These are phyloP conservation scores for Hydrolagus colliei DNA, from an alignment of 2,797 vertebrate species.

Conservation along the genomic window DNA sequence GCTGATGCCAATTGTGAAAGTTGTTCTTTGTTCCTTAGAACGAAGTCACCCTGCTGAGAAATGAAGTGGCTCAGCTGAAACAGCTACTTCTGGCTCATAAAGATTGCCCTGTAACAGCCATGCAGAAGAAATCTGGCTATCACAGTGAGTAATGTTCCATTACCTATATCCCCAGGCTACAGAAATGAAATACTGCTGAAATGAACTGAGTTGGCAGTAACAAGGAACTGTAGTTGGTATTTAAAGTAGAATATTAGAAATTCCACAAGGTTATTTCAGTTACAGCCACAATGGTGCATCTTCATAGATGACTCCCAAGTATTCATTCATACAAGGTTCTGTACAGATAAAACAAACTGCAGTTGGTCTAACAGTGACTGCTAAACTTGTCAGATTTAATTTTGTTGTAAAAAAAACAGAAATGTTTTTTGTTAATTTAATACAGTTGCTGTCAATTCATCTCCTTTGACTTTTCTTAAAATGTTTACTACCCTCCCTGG, in stretches of 20 bases:
- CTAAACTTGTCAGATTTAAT: constrained; percentile 8
- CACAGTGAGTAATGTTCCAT: constrained; percentile 96
- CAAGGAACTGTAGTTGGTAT: constrained; percentile 43
- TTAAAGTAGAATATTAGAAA: constrained; percentile 45
- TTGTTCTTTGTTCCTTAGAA: constrained; percentile 70
- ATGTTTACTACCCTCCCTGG: neutral
- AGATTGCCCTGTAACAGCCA: constrained; percentile 98
- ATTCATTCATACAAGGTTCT: neutral
- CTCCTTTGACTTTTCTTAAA: constrained; percentile 2
- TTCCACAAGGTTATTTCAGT: constrained; percentile 41
- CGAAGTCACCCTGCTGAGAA: constrained; percentile 98
- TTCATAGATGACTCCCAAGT: constrained; percentile 33
- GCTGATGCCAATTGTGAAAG: constrained; percentile 40
- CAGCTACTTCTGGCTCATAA: constrained; percentile 99
- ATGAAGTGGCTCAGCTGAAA: constrained; percentile 98
- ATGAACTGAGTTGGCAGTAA: constrained; percentile 54
- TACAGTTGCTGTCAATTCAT: neutral
- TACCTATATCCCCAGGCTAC: constrained; percentile 69
- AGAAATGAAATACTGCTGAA: constrained; percentile 59
- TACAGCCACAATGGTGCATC: constrained; percentile 37
- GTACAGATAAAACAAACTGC: too few relatives aligned
- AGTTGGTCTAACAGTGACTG: neutral
- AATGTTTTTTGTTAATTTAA: neutral
- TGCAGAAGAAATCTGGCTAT: constrained; percentile 99
- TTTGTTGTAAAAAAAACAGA: neutral